Percentiles rank a stretch among this genome's conserved stretches.
phyloP scores from a whole-genome alignment of 2,113 vertebrate genomes.

The Menura novaehollandiae region DNA sequence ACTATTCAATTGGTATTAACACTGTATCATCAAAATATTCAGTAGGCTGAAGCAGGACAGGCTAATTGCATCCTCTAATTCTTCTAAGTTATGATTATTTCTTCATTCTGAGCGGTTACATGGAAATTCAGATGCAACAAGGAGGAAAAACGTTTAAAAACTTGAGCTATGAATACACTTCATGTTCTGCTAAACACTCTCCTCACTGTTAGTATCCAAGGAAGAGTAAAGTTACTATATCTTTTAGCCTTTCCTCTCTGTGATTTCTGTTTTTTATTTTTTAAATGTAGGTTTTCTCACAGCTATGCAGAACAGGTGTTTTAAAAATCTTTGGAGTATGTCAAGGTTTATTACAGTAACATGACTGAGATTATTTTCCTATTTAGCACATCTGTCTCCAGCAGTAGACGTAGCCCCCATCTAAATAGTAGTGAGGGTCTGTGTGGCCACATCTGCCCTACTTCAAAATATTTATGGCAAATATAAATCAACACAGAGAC shows the following conservation, averaged over 20 bases:
- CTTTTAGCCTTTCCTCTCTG: neutral
- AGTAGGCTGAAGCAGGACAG: neutral
- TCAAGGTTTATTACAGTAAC: neutral
- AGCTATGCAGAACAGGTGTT: slow-evolving; percentile 18
- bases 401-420: neutral
- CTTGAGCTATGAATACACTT: slow-evolving; percentile 22
- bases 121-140: neutral
- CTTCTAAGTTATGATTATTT: slow-evolving; percentile 42
- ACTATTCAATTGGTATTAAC: slow-evolving; percentile 43
- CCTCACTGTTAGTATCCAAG: neutral
- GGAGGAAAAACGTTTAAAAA: slow-evolving; percentile 9
- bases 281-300: neutral
- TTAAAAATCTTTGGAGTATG: slow-evolving; percentile 8
- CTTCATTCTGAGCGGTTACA: slow-evolving; percentile 4
- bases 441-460: neutral
- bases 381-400: neutral
- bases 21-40: slow-evolving; percentile 36
- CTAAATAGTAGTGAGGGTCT: neutral
- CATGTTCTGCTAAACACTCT: slow-evolving; percentile 33
- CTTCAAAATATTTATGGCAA: slow-evolving; percentile 31
- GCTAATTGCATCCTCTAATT: slow-evolving; percentile 29
- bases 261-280: neutral
- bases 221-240: neutral
- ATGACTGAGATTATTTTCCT: neutral
- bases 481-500: neutral